Base-by-base conservation (phyloP, 2,888 invertebrate species). In the Trissolcus japonicus region DNA sequence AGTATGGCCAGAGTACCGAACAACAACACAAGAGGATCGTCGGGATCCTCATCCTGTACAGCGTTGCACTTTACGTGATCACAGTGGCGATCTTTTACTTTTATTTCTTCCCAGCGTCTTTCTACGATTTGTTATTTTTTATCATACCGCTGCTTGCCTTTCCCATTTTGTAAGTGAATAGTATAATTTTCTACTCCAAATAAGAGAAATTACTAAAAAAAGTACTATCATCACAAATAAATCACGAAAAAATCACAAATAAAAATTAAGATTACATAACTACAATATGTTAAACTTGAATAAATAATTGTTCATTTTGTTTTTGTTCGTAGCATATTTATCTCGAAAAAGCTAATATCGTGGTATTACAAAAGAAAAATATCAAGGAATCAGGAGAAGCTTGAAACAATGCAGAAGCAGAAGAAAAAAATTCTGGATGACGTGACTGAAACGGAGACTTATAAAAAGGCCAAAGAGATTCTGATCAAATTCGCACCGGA, bases 371-470 rank as follows among this genome's bases (percentile, higher is more conserved):
- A 94, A 82, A 92, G 95, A 88, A 94, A 95, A 86, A 91, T 97
- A 61, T 92, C 92, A 75, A 93, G 93, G 86, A 97, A 96, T 90
- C 93, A 95, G 86, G 91, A 92, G 67, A 94, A 94, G 87, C 89
- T 96, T 46, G 90, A 89, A 55, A 92, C 92, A 63, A 92, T 97
- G 89, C 91, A 93, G 82, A 93, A 93, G n/a, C 93, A 96, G 84
- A 98, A 96, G 86, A 95, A 94, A 87, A 94, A 95, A 87, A 94
- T 98, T 79, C 90, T 99, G 68, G 98, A 99, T 85, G 95, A 96
- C 86, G 98, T 99, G 40, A 98, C 96, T 94, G 98, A 99, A 86
- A 98, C 94, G 43, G 98, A 99, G 90, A 98, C 98, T 0, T 99
- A 98, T 88, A 99, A 98, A 91, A 95, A 93, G 57, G 97, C 97